Evolutionary conservation across 2,888 invertebrate genomes (phyloP).

Genomic region (Sinohyriopsis cumingii): DNA sequence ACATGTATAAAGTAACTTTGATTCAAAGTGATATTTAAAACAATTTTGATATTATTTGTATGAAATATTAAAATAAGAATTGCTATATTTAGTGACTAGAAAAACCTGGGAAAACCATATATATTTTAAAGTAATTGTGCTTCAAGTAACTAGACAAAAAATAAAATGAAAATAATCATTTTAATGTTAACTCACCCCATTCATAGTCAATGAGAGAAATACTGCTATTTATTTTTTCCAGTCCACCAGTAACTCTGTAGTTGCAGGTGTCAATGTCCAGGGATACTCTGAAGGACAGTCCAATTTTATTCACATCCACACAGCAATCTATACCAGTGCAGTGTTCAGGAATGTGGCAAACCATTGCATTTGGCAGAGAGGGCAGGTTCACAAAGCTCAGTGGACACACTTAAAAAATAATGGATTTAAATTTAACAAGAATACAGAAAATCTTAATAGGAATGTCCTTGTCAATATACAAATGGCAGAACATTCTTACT

Average conservation of each 20-base stretch:
- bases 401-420: constrained; percentile 34
- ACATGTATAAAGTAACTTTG: no score
- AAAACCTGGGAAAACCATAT: no score
- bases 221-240: constrained; percentile 28
- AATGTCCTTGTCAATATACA: no score
- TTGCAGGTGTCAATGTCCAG: constrained; percentile 22
- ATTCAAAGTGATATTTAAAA: no score
- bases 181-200: constrained; percentile 24
- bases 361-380: constrained; percentile 23
- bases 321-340: constrained; percentile 37
- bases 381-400: constrained; percentile 28
- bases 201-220: constrained; percentile 22
- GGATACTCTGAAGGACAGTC: constrained; percentile 4
- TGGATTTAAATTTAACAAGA: not conserved
- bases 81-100: no score
- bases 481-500: no score
- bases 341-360: constrained; percentile 30
- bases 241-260: constrained; percentile 17
- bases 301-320: constrained; percentile 19
- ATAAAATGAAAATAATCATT: no score
- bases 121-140: no score
- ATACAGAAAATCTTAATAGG: no score
- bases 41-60: no score
- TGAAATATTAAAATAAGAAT: no score
- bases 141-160: no score